Percentiles rank a stretch among this genome's conserved stretches.
Conservation (phyloP, 37 sponge, comb jelly and placozoan genomes). For the Agelas oroides region DNA sequence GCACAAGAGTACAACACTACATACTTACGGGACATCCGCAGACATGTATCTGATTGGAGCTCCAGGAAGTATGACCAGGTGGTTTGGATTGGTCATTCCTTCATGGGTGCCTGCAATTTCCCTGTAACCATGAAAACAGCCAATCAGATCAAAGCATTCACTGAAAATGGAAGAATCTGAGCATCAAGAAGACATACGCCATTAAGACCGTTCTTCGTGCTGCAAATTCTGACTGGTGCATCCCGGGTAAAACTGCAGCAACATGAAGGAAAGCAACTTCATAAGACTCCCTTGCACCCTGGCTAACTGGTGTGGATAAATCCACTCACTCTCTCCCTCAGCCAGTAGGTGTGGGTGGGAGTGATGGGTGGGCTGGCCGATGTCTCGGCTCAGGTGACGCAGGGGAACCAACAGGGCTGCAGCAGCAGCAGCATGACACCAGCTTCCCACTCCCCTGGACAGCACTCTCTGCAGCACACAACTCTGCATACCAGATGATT, state of each 20-base stretch:
- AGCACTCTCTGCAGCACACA: too few species aligned
- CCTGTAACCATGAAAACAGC: slow-evolving; percentile 21
- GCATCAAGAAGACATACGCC: slow-evolving; percentile 63
- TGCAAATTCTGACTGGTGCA: slow-evolving; percentile 70
- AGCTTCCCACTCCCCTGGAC: too few species aligned
- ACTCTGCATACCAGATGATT: too few species aligned
- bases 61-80: slow-evolving; percentile 77
- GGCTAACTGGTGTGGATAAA: too few species aligned
- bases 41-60: slow-evolving; percentile 74
- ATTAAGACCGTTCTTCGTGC: slow-evolving; percentile 58
- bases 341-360: slow-evolving; percentile 72
- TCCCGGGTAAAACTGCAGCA: slow-evolving; percentile 66
- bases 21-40: slow-evolving; percentile 77
- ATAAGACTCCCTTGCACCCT: too few species aligned
- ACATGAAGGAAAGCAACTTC: too few species aligned
- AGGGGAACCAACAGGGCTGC: too few species aligned
- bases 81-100: slow-evolving; percentile 76
- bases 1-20: too few species aligned
- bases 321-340: slow-evolving; percentile 64
- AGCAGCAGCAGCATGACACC: too few species aligned
- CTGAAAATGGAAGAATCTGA: background rate
- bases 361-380: slow-evolving; percentile 75
- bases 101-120: slow-evolving; percentile 49
- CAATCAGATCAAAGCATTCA: background rate
- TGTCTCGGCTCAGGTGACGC: slow-evolving; percentile 38